Evolutionary conservation across 2,888 invertebrate genomes (phyloP).

Genomic region (Lumbricus terrestris): DNA sequence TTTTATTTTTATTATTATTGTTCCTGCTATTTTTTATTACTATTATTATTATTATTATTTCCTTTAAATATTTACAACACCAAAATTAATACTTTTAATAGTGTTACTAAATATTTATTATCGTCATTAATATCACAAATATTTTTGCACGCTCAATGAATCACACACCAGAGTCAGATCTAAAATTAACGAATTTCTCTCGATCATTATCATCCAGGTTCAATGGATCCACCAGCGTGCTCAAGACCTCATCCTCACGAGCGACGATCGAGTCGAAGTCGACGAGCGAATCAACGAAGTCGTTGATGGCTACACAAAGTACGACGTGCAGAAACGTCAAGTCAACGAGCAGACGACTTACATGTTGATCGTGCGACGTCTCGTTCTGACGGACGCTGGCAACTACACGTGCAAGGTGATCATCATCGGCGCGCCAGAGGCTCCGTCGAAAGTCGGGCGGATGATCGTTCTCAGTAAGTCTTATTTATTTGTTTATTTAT

Average conservation of each 20-base stretch:
- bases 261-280: conserved; percentile 35
- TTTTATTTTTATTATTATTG: not conserved
- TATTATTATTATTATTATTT: not conserved
- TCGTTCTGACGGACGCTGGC: conserved; percentile 39
- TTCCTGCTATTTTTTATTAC: not conserved
- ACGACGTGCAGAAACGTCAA: conserved; percentile 27
- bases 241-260: conserved; percentile 27
- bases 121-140: too few relatives aligned
- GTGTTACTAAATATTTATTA: too few relatives aligned
- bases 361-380: conserved; percentile 34
- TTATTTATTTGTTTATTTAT: not conserved
- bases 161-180: too few relatives aligned
- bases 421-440: conserved; percentile 26
- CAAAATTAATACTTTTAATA: too few relatives aligned
- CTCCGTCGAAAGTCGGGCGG: conserved; percentile 35
- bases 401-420: conserved; percentile 36
- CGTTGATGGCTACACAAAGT: conserved; percentile 38
- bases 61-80: not conserved
- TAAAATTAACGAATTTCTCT: too few relatives aligned
- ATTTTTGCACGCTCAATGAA: too few relatives aligned
- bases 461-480: conserved; percentile 36
- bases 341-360: conserved; percentile 31
- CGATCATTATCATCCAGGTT: conserved; percentile 31
- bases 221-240: conserved; percentile 34
- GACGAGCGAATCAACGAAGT: conserved; percentile 34